Conservation (phyloP, 2,888 invertebrate genomes). For the Bedellia somnulentella region DNA sequence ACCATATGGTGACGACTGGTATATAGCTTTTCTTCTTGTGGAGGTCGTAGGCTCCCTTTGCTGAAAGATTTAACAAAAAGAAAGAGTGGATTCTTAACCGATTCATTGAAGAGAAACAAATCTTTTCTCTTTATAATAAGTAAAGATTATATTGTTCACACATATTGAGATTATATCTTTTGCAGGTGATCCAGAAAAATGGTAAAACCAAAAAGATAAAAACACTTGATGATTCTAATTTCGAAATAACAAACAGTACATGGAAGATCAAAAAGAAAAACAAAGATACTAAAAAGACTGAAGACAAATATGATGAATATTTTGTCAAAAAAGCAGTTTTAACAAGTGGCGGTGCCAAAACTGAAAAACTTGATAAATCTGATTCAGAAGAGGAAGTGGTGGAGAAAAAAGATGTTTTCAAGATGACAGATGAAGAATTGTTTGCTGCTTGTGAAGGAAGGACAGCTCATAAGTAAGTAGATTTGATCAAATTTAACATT, state of each 20-base stretch:
- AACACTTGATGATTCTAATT: conserved; percentile 25
- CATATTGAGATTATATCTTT: too few relatives aligned
- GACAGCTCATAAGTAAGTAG: conserved; percentile 78
- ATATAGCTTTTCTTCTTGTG: too few relatives aligned
- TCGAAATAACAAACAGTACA: conserved; percentile 38
- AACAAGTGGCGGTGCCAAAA: conserved; percentile 25
- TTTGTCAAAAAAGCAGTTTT: conserved; percentile 39
- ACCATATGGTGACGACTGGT: too few relatives aligned
- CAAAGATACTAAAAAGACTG: conserved; percentile 12
- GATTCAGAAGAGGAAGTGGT: conserved; percentile 23
- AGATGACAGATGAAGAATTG: conserved; percentile 75
- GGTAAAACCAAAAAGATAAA: conserved; percentile 44
- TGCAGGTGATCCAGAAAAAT: conserved; percentile 35
- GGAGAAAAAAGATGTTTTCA: conserved; percentile 21
- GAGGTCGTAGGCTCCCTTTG: too few relatives aligned
- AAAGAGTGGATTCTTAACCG: too few relatives aligned
- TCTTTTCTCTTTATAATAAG: too few relatives aligned
- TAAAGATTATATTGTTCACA: too few relatives aligned
- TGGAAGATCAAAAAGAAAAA: conserved; percentile 33
- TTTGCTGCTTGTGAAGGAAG: conserved; percentile 78
- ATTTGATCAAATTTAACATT: neutral
- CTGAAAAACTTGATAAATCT: conserved; percentile 21
- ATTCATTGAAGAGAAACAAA: too few relatives aligned
- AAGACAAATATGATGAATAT: conserved; percentile 30
- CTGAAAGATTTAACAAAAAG: too few relatives aligned